Evolutionary conservation across 1,140 invertebrate species (phyloP).

Genomic region (Sitobion miscanthi): DNA sequence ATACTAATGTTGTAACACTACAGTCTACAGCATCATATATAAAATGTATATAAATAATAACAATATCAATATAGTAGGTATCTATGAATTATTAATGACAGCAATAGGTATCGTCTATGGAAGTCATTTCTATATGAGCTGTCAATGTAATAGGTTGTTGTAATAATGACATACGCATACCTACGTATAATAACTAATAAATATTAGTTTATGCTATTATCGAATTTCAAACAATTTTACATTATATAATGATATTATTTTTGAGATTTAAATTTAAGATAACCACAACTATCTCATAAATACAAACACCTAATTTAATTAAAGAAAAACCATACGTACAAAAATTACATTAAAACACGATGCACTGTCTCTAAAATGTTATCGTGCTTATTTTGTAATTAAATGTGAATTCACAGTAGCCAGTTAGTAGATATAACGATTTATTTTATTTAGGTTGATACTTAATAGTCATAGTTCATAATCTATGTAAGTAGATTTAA

Average conservation of each 20-base stretch:
- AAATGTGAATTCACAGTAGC: not conserved
- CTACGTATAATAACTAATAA: not conserved
- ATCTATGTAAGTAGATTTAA: not conserved
- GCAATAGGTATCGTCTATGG: not conserved
- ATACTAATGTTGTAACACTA: not conserved
- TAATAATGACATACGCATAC: not conserved
- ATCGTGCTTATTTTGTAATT: slow-evolving; percentile 24
- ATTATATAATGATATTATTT: not conserved
- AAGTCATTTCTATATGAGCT: not conserved
- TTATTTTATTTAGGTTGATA: no score
- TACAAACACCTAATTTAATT: not conserved
- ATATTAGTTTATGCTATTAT: not conserved
- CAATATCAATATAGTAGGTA: not conserved
- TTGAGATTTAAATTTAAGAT: not conserved
- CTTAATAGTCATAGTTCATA: no score
- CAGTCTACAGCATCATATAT: not conserved
- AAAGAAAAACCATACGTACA: not conserved
- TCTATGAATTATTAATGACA: slow-evolving; percentile 6
- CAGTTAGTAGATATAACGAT: no score
- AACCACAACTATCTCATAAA: not conserved
- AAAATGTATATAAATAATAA: not conserved
- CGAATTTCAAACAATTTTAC: not conserved
- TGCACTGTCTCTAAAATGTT: not conserved
- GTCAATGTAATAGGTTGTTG: not conserved
- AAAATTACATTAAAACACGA: slow-evolving; percentile 7